These are phyloP conservation scores for Chelidonichthys spinosus DNA, from an alignment of 2,797 vertebrate genomes.

Conservation along the genomic window DNA sequence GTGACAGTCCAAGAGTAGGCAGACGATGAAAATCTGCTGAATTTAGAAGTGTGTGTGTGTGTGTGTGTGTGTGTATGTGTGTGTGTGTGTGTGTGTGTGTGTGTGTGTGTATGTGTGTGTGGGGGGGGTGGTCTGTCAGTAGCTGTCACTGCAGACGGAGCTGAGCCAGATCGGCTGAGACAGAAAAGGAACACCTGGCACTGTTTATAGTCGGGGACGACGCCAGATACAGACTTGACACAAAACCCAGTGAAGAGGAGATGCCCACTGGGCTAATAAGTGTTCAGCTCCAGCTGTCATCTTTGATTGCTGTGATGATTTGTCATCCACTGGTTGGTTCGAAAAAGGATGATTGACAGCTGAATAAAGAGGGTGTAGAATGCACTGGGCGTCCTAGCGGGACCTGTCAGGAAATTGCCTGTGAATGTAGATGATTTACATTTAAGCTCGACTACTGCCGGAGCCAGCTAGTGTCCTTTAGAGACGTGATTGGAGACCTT, in stretches of 20 bases:
- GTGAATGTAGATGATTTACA: slow-evolving; percentile 50
- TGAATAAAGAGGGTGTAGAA: slow-evolving; percentile 55
- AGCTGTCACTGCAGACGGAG: slow-evolving; percentile 52
- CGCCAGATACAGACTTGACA: slow-evolving; percentile 45
- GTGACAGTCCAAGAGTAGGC: slow-evolving; percentile 44
- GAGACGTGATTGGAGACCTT: slow-evolving; percentile 22
- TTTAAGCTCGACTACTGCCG: slow-evolving; percentile 20
- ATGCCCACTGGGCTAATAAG: slow-evolving; percentile 63
- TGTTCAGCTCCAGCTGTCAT: slow-evolving; percentile 71
- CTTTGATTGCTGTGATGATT: slow-evolving; percentile 63
- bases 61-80: too few species aligned
- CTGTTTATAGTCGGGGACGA: slow-evolving; percentile 52
- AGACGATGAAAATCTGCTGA: slow-evolving; percentile 58
- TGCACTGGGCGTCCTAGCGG: slow-evolving; percentile 19
- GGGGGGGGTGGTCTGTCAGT: slow-evolving; percentile 42
- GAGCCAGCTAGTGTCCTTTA: slow-evolving; percentile 18
- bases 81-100: too few species aligned
- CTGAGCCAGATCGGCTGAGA: slow-evolving; percentile 60
- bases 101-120: too few species aligned
- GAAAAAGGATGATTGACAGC: slow-evolving; percentile 46
- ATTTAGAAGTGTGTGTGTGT: background rate
- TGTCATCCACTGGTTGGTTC: slow-evolving; percentile 54
- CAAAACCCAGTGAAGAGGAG: slow-evolving; percentile 37
- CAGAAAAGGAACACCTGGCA: slow-evolving; percentile 74
- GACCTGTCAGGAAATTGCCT: slow-evolving; percentile 46